Evolutionary conservation across 2,797 vertebrate genomes (phyloP), one percentile per base, ranked within the genome.

Genomic region (Myripristis jacobus): DNA sequence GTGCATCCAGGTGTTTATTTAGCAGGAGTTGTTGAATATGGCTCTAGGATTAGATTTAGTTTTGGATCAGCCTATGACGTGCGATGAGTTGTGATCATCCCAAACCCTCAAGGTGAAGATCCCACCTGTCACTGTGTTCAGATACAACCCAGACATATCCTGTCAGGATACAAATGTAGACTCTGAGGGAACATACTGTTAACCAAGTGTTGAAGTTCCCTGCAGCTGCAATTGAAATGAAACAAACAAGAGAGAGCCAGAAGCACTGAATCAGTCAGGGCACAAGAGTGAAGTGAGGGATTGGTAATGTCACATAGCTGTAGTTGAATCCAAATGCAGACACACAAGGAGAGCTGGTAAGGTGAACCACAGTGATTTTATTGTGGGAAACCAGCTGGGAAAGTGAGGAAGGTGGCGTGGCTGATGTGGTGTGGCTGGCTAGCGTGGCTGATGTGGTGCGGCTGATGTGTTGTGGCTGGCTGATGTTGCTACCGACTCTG

Each of bases 21-120:
- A 19, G 10, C 38, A 46, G 54, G 29, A 38, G 11, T 8, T 19
- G 8, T 36, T 52, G 47, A 62, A 34, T 51, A n/a, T 38, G 34
- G 7, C 22, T 59, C n/a, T n/a, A n/a, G n/a, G n/a, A n/a, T n/a
- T n/a, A n/a, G n/a, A n/a, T n/a, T n/a, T n/a, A n/a, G n/a, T n/a
- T n/a, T n/a, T n/a, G n/a, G n/a, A n/a, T n/a, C 2, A 50, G 12
- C 22, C 19, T 60, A 31, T n/a, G 8, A 31, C 8, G 29, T 31
- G 34, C 61, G 21, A 64, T 51, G 25, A 21, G 15, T 12, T 12
- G 6, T 0, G 24, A 58, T 78, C 18, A 69, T 24, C 48, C 51
- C 11, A 50, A 22, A 27, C 52, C n/a, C 65, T 38, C 12, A 34
- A 43, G 3, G 21, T 36, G 60, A 9, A 38, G 16, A 38, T 70